A percentile compares a stretch with the other conserved stretches of the same genome.
Evolutionary conservation across 92 coral and sea anemone genomes (phyloP).

Genomic region (Bergia puertoricense): DNA sequence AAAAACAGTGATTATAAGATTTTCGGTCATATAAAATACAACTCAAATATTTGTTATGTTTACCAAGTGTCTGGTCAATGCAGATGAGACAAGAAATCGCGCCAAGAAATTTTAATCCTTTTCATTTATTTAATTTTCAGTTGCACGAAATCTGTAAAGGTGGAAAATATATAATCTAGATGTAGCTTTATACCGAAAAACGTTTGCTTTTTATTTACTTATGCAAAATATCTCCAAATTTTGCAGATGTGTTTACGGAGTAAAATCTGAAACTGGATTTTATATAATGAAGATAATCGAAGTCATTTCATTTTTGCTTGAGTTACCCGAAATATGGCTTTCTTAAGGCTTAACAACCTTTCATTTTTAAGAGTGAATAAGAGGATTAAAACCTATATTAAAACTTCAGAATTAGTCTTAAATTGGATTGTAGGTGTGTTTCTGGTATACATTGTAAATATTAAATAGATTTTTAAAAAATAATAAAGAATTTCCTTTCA

Average conservation of each 20-base stretch:
- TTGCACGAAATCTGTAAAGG: background rate
- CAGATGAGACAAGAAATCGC: background rate
- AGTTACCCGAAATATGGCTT: too few relatives aligned
- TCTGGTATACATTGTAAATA: too few relatives aligned
- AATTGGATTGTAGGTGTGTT: background rate
- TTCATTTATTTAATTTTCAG: background rate
- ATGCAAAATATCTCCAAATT: too few relatives aligned
- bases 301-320: too few relatives aligned
- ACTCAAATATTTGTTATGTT: background rate
- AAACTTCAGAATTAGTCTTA: too few relatives aligned
- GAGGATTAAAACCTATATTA: background rate
- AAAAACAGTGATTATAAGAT: background rate
- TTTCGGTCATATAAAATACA: background rate
- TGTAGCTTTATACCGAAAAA: background rate
- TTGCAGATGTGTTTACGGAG: too few relatives aligned
- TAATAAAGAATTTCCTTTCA: background rate
- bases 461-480: too few relatives aligned
- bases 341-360: too few relatives aligned
- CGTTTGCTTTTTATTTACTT: too few relatives aligned
- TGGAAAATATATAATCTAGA: background rate
- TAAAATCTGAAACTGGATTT: too few relatives aligned
- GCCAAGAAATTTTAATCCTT: background rate
- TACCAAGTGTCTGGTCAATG: background rate
- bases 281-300: too few relatives aligned
- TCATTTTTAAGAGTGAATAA: background rate